Conservation (phyloP, 2,888 invertebrate species). For the Odontocolon sp. region DNA sequence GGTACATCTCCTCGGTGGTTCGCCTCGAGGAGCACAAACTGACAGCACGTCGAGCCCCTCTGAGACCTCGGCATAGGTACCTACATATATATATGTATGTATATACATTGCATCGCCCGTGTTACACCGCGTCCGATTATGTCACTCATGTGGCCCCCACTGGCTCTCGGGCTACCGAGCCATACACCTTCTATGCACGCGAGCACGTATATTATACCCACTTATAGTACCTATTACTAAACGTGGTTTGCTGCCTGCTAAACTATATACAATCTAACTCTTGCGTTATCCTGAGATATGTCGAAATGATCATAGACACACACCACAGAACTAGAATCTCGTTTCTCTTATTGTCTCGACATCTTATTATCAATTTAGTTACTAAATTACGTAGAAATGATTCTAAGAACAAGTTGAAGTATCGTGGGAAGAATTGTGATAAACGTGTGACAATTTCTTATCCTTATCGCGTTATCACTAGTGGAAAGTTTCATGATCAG, state of each 20-base stretch:
- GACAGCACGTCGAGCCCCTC: slow-evolving; percentile 39
- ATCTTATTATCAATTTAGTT: too few species aligned
- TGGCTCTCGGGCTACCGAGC: slow-evolving; percentile 40
- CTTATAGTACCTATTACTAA: background rate
- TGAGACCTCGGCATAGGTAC: slow-evolving; percentile 16
- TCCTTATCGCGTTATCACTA: too few species aligned
- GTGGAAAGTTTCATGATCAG: too few species aligned
- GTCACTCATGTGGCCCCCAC: slow-evolving; percentile 61
- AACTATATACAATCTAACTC: background rate
- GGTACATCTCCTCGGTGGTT: background rate
- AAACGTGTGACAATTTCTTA: too few species aligned
- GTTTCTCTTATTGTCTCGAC: background rate
- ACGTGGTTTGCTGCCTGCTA: slow-evolving; percentile 29
- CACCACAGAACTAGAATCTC: background rate
- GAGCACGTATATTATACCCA: slow-evolving; percentile 1
- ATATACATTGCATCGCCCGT: slow-evolving; percentile 39
- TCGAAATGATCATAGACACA: slow-evolving; percentile 1
- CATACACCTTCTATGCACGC: too few species aligned
- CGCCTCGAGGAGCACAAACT: slow-evolving; percentile 38
- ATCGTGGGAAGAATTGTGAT: too few species aligned
- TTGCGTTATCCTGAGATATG: slow-evolving; percentile 6
- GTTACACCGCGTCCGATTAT: slow-evolving; percentile 62
- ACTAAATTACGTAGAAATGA: too few species aligned
- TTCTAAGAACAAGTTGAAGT: too few species aligned
- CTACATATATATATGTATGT: too few species aligned